A percentile compares a stretch with the other conserved stretches of the same genome.
Conservation (phyloP, 1,140 invertebrate species). For the Paralvinella palmiformis region DNA sequence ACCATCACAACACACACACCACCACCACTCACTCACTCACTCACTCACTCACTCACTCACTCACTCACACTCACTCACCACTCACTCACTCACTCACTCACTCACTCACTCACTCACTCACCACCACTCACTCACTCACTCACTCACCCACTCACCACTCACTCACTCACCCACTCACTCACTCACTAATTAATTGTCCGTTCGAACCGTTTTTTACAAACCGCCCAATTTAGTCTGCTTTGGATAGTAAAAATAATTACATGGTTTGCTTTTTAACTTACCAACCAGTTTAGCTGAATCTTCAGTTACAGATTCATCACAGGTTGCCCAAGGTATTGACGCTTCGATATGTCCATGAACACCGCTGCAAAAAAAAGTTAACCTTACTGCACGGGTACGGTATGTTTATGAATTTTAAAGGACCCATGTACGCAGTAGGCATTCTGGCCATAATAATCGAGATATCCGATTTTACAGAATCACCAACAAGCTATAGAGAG, state of each 20-base stretch:
- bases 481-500: not conserved
- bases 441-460: not conserved
- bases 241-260: not conserved
- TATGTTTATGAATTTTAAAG: not conserved
- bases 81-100: not conserved
- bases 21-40: too few species aligned
- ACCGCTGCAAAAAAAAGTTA: constrained; percentile 40
- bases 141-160: too few species aligned
- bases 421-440: not conserved
- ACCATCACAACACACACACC: too few species aligned
- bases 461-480: not conserved
- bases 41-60: too few species aligned
- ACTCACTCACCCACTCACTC: not conserved
- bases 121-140: too few species aligned
- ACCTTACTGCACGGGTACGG: not conserved
- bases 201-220: not conserved
- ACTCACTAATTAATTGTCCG: not conserved
- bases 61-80: too few species aligned
- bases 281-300: constrained; percentile 52
- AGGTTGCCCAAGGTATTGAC: constrained; percentile 52
- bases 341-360: constrained; percentile 52
- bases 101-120: too few species aligned
- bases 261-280: constrained; percentile 21
- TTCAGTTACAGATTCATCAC: constrained; percentile 50
- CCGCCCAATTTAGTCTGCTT: not conserved